Percentiles rank a stretch among this genome's conserved stretches.
These are phyloP conservation scores for Ispidina lecontei DNA, from an alignment of 2,797 vertebrate genomes.

Conservation along the genomic window DNA sequence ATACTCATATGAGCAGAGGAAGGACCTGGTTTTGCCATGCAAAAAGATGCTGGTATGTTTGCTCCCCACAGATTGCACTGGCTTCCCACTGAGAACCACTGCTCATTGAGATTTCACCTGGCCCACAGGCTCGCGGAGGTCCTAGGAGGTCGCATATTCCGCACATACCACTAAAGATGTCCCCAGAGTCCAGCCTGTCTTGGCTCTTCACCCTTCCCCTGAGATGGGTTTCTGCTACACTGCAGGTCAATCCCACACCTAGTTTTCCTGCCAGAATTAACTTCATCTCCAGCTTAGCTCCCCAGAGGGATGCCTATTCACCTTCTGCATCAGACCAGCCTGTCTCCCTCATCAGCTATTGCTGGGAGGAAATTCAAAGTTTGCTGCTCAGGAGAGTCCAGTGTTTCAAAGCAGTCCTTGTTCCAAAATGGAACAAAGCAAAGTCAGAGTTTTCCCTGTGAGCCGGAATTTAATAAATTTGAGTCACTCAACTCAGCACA, in stretches of 20 bases:
- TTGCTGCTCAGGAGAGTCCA: background rate
- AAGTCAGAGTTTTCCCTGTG: conserved; percentile 25
- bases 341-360: background rate
- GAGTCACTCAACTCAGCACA: conserved; percentile 18
- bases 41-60: background rate
- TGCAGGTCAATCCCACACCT: background rate
- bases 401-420: conserved; percentile 4
- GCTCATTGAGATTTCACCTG: background rate
- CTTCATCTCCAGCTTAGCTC: background rate
- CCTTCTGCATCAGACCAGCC: background rate
- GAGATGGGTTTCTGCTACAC: background rate
- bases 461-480: conserved; percentile 51
- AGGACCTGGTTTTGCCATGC: background rate
- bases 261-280: background rate
- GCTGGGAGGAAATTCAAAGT: background rate
- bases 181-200: accelerated
- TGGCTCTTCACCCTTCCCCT: accelerated
- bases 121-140: background rate
- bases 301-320: background rate
- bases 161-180: accelerated
- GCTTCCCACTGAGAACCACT: background rate
- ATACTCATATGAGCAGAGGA: accelerated
- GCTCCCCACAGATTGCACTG: background rate
- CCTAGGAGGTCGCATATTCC: background rate
- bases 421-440: conserved; percentile 23